These are phyloP conservation scores for Strix aluco DNA, from an alignment of 2,113 vertebrate genomes.

Conservation along the genomic window DNA sequence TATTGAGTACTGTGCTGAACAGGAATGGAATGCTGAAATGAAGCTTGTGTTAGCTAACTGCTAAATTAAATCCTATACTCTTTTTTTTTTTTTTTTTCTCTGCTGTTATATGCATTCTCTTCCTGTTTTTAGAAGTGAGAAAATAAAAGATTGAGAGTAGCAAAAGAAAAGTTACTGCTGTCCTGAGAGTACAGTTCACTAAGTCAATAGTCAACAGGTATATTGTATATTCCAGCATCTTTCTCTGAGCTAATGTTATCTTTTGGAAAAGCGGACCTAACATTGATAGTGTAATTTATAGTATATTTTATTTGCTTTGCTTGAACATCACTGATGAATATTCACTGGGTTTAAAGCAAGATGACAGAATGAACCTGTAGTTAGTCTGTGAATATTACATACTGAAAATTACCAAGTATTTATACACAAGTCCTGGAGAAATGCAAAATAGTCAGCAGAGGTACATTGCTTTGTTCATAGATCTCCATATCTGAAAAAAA, in stretches of 20 bases:
- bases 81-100: neutral
- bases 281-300: neutral
- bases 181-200: neutral
- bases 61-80: neutral
- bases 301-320: neutral
- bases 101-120: neutral
- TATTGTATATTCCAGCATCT: neutral
- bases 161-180: neutral
- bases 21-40: neutral
- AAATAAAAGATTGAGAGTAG: neutral
- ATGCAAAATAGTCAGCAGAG: neutral
- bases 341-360: neutral
- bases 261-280: neutral
- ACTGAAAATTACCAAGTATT: neutral
- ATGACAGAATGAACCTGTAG: neutral
- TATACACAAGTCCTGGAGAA: too few species aligned
- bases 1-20: neutral
- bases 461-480: neutral
- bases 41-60: neutral
- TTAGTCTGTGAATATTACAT: neutral
- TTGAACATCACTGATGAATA: accelerated
- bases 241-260: neutral
- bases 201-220: neutral
- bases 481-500: too few species aligned
- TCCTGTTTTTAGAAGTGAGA: neutral